These are phyloP conservation scores for Zhuqinia jingwanae DNA, from an alignment of 2,888 invertebrate species.

Conservation along the genomic window DNA sequence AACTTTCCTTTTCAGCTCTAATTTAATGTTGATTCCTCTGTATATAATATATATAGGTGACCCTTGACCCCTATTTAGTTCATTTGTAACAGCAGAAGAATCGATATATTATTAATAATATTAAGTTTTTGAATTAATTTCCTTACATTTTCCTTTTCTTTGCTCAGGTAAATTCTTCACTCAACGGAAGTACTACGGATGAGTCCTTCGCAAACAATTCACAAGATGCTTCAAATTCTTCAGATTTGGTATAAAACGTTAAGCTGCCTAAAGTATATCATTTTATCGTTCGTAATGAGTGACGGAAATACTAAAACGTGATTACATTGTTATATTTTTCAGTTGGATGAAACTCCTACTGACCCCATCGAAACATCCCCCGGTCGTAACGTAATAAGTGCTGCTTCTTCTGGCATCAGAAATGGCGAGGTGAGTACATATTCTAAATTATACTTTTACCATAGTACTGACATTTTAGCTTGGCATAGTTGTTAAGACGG, in stretches of 20 bases:
- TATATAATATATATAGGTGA: too few relatives aligned
- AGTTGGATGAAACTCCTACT: conserved; percentile 64
- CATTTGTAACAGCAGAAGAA: too few relatives aligned
- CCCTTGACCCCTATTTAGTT: too few relatives aligned
- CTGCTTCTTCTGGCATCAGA: conserved; percentile 52
- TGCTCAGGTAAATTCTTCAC: conserved; percentile 56
- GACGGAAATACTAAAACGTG: not conserved
- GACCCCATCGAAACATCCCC: conserved; percentile 49
- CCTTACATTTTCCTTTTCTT: too few relatives aligned
- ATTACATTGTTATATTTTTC: not conserved
- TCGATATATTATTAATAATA: too few relatives aligned
- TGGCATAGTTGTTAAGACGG: conserved; percentile 30
- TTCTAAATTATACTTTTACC: not conserved
- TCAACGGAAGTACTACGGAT: conserved; percentile 62
- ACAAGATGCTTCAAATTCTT: conserved; percentile 65
- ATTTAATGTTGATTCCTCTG: too few relatives aligned
- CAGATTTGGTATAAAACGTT: conserved; percentile 57
- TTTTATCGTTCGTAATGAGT: too few relatives aligned
- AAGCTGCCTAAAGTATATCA: not conserved
- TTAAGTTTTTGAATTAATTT: not conserved
- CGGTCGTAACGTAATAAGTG: conserved; percentile 34
- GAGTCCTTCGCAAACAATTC: conserved; percentile 63
- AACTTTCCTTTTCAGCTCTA: too few relatives aligned
- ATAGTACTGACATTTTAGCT: not conserved
- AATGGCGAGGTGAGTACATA: conserved; percentile 64